These are phyloP conservation scores for Eucidaris tribuloides DNA, from an alignment of 35 echinoderm and acorn worm species.

Conservation along the genomic window DNA sequence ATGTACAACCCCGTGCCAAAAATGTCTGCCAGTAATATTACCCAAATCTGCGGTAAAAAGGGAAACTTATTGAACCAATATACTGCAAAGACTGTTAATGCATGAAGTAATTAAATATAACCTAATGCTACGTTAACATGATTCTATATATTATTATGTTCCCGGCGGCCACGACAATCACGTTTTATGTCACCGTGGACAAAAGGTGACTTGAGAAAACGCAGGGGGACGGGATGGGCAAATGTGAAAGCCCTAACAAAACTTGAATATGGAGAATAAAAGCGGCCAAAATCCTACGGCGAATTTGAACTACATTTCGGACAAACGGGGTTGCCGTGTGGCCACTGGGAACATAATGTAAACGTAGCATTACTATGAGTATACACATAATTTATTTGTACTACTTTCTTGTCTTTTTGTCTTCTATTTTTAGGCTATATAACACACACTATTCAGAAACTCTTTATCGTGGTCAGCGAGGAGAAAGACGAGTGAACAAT, in stretches of 20 bases:
- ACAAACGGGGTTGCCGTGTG: neutral
- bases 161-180: too few species aligned
- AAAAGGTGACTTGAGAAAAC: too few species aligned
- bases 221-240: too few species aligned
- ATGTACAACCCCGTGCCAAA: too few species aligned
- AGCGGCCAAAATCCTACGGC: neutral
- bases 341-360: neutral
- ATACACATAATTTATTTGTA: neutral
- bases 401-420: neutral
- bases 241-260: neutral
- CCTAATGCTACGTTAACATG: too few species aligned
- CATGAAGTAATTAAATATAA: too few species aligned
- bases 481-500: slow-evolving; percentile 24
- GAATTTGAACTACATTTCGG: neutral
- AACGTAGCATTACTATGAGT: neutral
- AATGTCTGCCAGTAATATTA: too few species aligned
- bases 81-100: too few species aligned
- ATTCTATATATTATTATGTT: too few species aligned
- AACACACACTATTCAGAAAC: neutral
- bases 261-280: neutral
- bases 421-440: neutral
- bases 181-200: too few species aligned
- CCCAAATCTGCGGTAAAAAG: too few species aligned
- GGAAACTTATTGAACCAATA: too few species aligned
- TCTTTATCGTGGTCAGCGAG: neutral